Base-by-base conservation (phyloP, 2,888 invertebrate genomes). In the Diplazon laetatorius region DNA sequence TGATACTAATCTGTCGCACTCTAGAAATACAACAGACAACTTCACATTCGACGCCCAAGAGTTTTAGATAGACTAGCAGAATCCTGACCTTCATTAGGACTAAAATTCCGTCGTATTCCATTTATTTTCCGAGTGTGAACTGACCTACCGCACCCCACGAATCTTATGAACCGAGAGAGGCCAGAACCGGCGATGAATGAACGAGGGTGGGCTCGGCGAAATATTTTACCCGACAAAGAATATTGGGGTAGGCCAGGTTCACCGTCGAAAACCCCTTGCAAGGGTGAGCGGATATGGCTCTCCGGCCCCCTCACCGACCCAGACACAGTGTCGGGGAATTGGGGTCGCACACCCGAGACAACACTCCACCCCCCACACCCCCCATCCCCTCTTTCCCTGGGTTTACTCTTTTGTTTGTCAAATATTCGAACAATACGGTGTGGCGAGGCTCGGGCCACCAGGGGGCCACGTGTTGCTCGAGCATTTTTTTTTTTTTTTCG, bases 381-480 rank as follows among this genome's bases (percentile, higher is more conserved):
- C n/a, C n/a, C n/a, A n/a, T n/a, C n/a, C n/a, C n/a, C n/a, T n/a
- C n/a, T n/a, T n/a, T n/a, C n/a, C n/a, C n/a, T n/a, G n/a, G 8
- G 9, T 16, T 55, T n/a, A 30, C 55, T 35, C 62, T 22, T 30
- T 65, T 35, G 50, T 30, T 65, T 35, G 39, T 65, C 65, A 65
- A 65, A 65, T 65, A 65, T 65, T 65, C 50, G 39, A 37, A 50
- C 37, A 50, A 50, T 48, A 30, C 39, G 37, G n/a, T n/a, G n/a
- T 50, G 48, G 63, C 63, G 30, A 46, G 14, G 10, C 14, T 48
- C 44, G 48, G 30, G 30, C 18, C 48, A 63, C 63, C 35, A 18
- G 63, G 39, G 50, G 65, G 20, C 48, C 65, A 65, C 65, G 50
- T 65, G 48, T 48, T 50, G 65, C 50, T 65, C 30, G 20, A 50